Evolutionary conservation across 2,113 vertebrate genomes (phyloP), one percentile per base, ranked within the genome.

Genomic region (Brachypteracias leptosomus): DNA sequence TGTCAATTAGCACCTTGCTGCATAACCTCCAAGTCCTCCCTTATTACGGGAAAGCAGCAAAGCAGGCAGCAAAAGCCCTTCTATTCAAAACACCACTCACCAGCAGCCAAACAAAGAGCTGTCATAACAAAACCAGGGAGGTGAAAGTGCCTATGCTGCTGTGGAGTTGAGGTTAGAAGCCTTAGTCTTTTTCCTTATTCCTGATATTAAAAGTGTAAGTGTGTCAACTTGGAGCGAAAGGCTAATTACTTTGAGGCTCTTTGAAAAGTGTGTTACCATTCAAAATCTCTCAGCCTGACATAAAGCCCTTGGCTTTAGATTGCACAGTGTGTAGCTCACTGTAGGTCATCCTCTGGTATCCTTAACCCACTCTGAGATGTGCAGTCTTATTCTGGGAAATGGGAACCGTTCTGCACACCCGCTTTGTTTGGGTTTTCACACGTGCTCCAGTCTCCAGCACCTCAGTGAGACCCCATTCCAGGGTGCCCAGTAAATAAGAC

Each of bases 1-100:
- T 85, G 95, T 95, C 95, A 93, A 96, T 90, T 96, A 97, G 94
- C 97, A 97, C 96, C 88, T 97, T 95, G 94, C 96, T 96, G 96
- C 94, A 96, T 97, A 90, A 96, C 72, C 95, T 95, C 89, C 82
- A 83, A 94, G 89, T 89, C 92, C 90, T 94, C 93, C 95, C 87
- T 94, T 93, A 92, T 92, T 97, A 96, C 86, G 12, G 54, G 86
- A 93, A 95, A 93, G 87, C 72, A 95, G 85, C 93, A 94, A 96
- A 93, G 93, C 91, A 66, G 15, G 3, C 82, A 94, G 94, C 89
- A 78, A 93, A 94, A 95, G 89, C 93, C 67, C 87, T 93, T 91
- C 90, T 95, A 93, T 93, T 95, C 88, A 90, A 95, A 97, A 97
- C 95, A 94, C 79, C 82, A 59, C 88, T 94, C 83, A 24, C 88